Conservation (phyloP, 2,888 invertebrate species). For the Herminia tarsipennalis region DNA sequence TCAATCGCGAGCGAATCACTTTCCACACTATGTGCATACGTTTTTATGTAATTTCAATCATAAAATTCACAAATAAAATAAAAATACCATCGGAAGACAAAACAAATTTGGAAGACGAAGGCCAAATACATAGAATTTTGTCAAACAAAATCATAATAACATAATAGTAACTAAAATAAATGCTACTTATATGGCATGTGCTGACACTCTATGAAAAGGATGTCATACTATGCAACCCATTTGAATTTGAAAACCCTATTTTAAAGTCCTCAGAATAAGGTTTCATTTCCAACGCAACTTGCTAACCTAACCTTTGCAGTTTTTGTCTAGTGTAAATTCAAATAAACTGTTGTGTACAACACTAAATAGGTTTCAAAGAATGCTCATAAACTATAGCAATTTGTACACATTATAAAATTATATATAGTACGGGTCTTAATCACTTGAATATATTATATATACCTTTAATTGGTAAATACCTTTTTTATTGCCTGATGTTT, state of each 20-base stretch:
- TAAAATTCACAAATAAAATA: constrained; percentile 21
- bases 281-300: constrained; percentile 5
- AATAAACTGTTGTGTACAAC: neutral
- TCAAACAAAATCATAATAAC: constrained; percentile 32
- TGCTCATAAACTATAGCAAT: too few relatives aligned
- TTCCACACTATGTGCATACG: constrained; percentile 62
- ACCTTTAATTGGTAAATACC: too few relatives aligned
- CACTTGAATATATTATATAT: too few relatives aligned
- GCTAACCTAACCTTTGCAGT: neutral
- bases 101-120: constrained; percentile 67
- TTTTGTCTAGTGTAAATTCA: constrained; percentile 5
- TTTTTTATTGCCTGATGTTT: too few relatives aligned
- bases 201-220: constrained; percentile 31
- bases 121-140: constrained; percentile 44
- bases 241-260: neutral
- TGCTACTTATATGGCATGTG: constrained; percentile 63
- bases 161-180: constrained; percentile 52
- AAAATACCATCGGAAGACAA: constrained; percentile 34
- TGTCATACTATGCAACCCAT: constrained; percentile 30
- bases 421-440: too few relatives aligned
- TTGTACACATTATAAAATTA: too few relatives aligned
- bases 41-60: constrained; percentile 54
- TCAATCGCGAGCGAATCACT: constrained; percentile 72
- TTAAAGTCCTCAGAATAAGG: neutral
- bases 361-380: too few relatives aligned